Evolutionary conservation across 2,113 vertebrate species (phyloP).

Genomic region (Oxyruncus cristatus): DNA sequence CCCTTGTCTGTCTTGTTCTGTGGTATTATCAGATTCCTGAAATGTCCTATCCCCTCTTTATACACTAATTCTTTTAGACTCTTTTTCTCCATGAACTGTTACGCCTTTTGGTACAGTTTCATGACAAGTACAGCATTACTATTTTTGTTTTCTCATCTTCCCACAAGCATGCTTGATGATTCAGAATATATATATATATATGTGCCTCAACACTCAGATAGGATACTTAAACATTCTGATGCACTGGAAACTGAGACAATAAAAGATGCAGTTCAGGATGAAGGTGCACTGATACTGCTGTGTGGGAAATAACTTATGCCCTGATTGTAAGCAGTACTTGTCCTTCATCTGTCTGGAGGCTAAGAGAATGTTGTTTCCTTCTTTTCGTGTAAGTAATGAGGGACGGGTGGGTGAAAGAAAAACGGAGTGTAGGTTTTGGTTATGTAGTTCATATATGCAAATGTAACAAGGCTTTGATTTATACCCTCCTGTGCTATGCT

Average conservation of each 20-base stretch:
- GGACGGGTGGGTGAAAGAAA: background rate
- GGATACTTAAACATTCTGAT: background rate
- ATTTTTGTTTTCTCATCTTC: constrained; percentile 13
- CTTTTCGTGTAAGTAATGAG: constrained; percentile 42
- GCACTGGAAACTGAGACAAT: background rate
- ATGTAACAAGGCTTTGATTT: background rate
- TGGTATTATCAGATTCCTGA: background rate
- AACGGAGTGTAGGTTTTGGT: background rate
- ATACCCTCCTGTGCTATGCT: background rate
- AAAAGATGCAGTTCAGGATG: constrained; percentile 5
- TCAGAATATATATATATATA: background rate
- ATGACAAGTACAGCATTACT: background rate
- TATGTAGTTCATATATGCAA: background rate
- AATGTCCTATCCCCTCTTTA: background rate
- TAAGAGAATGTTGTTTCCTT: background rate
- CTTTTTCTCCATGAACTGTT: background rate
- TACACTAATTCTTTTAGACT: background rate
- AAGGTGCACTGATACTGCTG: background rate
- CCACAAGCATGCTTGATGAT: background rate
- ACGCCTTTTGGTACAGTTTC: background rate
- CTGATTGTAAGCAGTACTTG: constrained; percentile 13
- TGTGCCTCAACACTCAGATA: background rate
- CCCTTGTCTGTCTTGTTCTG: background rate
- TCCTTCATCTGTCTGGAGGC: constrained; percentile 1
- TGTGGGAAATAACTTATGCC: background rate